Conservation (phyloP, 2,888 invertebrate species). For the Clunio marinus region DNA sequence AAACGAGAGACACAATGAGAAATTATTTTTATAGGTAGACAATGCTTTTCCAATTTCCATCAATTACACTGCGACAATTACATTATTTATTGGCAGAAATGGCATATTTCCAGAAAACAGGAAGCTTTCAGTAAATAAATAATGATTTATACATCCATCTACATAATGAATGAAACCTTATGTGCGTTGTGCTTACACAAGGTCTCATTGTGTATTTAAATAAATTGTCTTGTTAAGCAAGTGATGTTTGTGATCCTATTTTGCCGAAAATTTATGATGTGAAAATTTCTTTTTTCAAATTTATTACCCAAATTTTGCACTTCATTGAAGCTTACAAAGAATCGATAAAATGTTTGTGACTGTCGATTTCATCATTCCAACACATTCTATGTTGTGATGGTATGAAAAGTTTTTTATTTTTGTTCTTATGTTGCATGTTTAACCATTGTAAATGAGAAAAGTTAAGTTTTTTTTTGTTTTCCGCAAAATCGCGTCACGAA, state of each 20-base stretch:
- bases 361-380: conserved; percentile 16
- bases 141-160: too few relatives aligned
- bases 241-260: too few relatives aligned
- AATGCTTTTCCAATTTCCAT: conserved; percentile 23
- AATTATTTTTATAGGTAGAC: neutral
- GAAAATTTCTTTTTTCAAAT: too few relatives aligned
- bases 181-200: too few relatives aligned
- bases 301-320: too few relatives aligned
- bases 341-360: conserved; percentile 9
- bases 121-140: neutral
- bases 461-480: neutral
- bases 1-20: neutral
- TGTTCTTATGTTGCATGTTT: neutral
- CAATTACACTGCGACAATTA: neutral
- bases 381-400: neutral
- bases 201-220: too few relatives aligned
- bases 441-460: neutral
- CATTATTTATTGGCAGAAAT: conserved; percentile 4
- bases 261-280: too few relatives aligned
- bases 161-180: too few relatives aligned
- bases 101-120: neutral
- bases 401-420: conserved; percentile 1
- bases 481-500: neutral
- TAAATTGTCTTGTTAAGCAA: too few relatives aligned
- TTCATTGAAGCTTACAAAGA: neutral